Percentiles rank a stretch among this genome's conserved stretches.
Conservation (phyloP, 1,140 invertebrate species). For the Papilio polyxenes region DNA sequence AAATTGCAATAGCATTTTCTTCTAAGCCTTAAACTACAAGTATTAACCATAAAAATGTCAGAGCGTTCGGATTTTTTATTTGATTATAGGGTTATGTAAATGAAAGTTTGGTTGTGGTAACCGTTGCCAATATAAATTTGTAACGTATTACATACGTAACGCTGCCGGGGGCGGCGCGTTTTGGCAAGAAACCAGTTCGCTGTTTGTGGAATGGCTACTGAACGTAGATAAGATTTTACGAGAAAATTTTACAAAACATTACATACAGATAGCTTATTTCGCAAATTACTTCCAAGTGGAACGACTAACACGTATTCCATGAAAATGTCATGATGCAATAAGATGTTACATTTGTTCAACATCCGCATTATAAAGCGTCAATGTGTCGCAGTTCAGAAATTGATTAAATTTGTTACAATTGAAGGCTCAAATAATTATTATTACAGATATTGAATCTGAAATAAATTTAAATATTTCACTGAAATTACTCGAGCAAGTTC, state of each 20-base stretch:
- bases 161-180: background rate
- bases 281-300: slow-evolving; percentile 1
- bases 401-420: background rate
- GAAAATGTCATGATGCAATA: background rate
- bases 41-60: background rate
- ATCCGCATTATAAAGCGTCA: background rate
- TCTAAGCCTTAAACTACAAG: background rate
- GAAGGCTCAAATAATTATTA: background rate
- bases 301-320: background rate
- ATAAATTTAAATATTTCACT: background rate
- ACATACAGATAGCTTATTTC: slow-evolving; percentile 17
- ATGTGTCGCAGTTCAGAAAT: background rate
- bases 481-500: background rate
- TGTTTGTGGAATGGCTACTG: slow-evolving; percentile 27
- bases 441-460: too few relatives aligned
- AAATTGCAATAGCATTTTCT: background rate
- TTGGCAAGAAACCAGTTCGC: slow-evolving; percentile 26
- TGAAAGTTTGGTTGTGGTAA: background rate
- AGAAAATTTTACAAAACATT: slow-evolving; percentile 34
- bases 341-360: background rate
- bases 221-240: slow-evolving; percentile 30
- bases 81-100: background rate
- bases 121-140: slow-evolving; percentile 33
- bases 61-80: background rate
- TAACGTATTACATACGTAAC: slow-evolving; percentile 33